Base-by-base conservation (phyloP, 2,797 vertebrate genomes). In the Epinephelus awoara region DNA sequence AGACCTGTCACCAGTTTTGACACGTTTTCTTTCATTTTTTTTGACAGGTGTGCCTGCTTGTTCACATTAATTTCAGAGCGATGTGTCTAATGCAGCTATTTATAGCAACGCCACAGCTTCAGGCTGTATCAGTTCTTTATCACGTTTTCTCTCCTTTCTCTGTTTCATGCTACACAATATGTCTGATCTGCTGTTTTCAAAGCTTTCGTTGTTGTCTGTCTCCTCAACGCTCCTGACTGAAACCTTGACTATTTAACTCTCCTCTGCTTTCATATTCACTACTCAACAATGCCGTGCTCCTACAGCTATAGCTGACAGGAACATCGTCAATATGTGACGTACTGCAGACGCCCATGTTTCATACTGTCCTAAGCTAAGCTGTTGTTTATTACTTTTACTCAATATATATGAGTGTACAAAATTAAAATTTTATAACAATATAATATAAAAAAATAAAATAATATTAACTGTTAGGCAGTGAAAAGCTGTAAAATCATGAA, bases 31-130 rank as follows among this genome's bases (percentile, higher is more conserved):
- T 34, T 34, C 65, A 85, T 82, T 85, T 82, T 79, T 67, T 84
- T 73, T 89, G 89, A 86, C 90, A 93, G 89, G 88, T 90, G 52
- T 71, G 67, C 56, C 88, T 80, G 71, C 84, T 50, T 73, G 73
- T 83, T 88, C 85, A 69, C 87, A 73, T 86, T 88, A 50, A 87
- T 90, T 91, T 80, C 73, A 67, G 18, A 79, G 50, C 62, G 76
- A 71, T 85, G 70, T 79, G 75, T 86, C 88, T 86, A 74, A 90
- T 58, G 58, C 70, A 10, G 84, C 86, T 91, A 89, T 90, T 92
- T 91, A 86, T 66, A 91, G 85, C 83, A 56, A n/a, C 50, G 59
- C 9, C 63, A 34, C 77, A 77, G 56, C 66, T 74, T 84, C 73
- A 77, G 75, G 73, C 72, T 68, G 59, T 25, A 40, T 76, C 82